Base-by-base conservation (phyloP, 2,797 vertebrate genomes). In the Pangasius krempfi region DNA sequence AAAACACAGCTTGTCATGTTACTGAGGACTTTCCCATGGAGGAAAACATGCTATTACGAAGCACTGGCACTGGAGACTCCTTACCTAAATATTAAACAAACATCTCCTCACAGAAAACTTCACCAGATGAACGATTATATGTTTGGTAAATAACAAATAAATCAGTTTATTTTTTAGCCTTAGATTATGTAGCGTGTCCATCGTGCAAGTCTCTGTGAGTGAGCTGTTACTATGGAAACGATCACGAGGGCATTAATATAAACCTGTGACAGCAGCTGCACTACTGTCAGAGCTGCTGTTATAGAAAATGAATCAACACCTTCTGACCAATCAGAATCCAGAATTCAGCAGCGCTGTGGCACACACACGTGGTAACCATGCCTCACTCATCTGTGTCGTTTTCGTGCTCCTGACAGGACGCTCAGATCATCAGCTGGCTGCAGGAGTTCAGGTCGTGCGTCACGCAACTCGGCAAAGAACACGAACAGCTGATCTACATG, bases 381-480 rank as follows among this genome's bases (percentile, higher is more conserved):
- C 4, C 1, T 27, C 12, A 37, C 54, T 86, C 16, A 14, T 44
- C 68, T 84, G 66, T 75, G 4, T 0, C 89, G 89, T 44, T 40
- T 44, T 1, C 27, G 0, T 44, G 16, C n/a, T 18, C 37, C 37
- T 5, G 0, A 88, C 92, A 99, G 98, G 98, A 99, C 91, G 97
- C 95, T 52, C 98, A 99, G 94, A 97, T 99, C 91, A 96, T 99
- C 92, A 98, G 93, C 89, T 99, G 98, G 98, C 95, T 99, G 3
- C 96, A 97, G 27, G 98, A 99, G 85, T 97, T 99, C 82, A 95
- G 98, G 14, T 92, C 90, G 47, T 97, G 96, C 84, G 94, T 99
- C 88, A 96, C 93, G 0, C 95, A 96, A 87, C 94, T 99, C 81
- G 98, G 95, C 16, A 99, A 98, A 91, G 98, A 99, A 33, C 97